Evolutionary conservation across 1,140 invertebrate genomes (phyloP), one percentile per base, ranked within the genome.

Genomic region (Eupristina koningsbergeri): DNA sequence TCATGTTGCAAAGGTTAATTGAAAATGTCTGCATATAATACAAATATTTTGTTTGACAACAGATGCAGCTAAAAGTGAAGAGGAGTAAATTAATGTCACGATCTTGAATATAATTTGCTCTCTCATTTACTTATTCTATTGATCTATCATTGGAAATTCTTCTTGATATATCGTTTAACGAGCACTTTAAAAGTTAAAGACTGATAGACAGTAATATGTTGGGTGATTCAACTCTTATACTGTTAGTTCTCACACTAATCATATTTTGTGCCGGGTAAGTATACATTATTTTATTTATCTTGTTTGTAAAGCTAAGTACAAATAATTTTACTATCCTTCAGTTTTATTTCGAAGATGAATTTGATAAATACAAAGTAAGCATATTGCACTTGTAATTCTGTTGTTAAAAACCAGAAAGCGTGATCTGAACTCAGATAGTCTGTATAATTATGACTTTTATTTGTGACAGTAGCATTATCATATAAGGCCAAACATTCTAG

Each of bases 201-300:
- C 22, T 39, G 79, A 73, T 73, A 71, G n/a, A n/a, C 15, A 13
- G 11, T 47, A 80, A n/a, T 31, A 80, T 80, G 79, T 53, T 29
- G 34, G 41, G 64, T 5, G 58, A 71, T n/a, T 80, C 36, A 29
- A 22, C 45, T 47, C 67, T 36, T 39, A 9, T 39, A 31, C 71
- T 74, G 36, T 34, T 63, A 17, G 11, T 79, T 26, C 26, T 74
- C 36, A 45, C 80, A 36, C 50, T 74, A 9, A 36, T 73, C 26
- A 17, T 50, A 41, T 29, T 74, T 6, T 81, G 80, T 39, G 39
- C 80, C 47, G 80, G 80, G 80, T 81, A 74, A 19, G 79, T 53
- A 29, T 61, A 58, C 67, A n/a, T 34, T 69, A 79, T 69, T 79
- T 34, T 69, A 79, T 69, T 79, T 63, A 41, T 36, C 53, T 41